Evolutionary conservation across 2,113 vertebrate species (phyloP), one percentile per base, ranked within the genome.

Genomic region (Herpetotheres cachinnans): DNA sequence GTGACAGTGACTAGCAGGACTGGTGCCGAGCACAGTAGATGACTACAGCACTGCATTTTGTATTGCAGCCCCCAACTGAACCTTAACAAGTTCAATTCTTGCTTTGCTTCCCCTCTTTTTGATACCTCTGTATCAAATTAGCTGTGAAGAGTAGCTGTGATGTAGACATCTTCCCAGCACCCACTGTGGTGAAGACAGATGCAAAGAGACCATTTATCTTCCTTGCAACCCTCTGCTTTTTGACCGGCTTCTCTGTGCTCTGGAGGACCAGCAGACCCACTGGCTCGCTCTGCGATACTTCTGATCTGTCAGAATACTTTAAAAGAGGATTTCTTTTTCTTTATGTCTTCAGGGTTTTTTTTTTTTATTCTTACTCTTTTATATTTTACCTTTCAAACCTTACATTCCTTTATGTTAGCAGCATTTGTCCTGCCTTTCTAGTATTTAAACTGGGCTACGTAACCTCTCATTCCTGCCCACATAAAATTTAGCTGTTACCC

Each of bases 91-190:
- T 42, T 56, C 11, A 34, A 6, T 96, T 86, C 72, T 97, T 96
- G 65, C 85, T 96, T 97, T 97, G 32, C 70, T 98, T 96, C 52
- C 76, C 49, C 80, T 94, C n/a, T 87, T 82, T 97, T 95, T 97
- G 90, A 93, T 96, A 93, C 44, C 36, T 91, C 63, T 95, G 58
- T 36, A 36, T 94, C 69, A 89, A 82, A 82, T 84, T 93, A 89
- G 77, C 50, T 86, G 78, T 58, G 92, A 89, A 95, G 73, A 86
- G 86, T 84, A 90, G 82, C 82, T 97, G 61, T 70, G 44, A 95
- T 82, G 73, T 72, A 81, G 89, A 82, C 54, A 62, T 76, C 84
- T 92, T 90, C 95, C 92, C 74, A 89, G 89, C 59, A 83, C 82
- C 49, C 56, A 58, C 77, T 76, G 58, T 71, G 83, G 71, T 73